Conservation (phyloP, 2,113 vertebrate species). For the Theropithecus gelada region DNA sequence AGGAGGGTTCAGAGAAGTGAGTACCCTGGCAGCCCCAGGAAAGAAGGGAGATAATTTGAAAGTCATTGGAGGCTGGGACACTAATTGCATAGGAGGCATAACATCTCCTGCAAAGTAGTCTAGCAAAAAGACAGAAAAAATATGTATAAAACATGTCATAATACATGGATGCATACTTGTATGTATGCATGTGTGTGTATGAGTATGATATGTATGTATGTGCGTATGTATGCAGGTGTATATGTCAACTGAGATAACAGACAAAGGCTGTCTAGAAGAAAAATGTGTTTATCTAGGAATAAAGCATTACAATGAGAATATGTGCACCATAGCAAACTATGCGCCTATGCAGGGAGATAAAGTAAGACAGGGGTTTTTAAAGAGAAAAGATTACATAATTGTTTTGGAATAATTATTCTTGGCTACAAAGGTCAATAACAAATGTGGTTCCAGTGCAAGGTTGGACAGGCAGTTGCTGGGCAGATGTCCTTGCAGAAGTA, state of each 20-base stretch:
- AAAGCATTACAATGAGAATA: background rate
- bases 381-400: background rate
- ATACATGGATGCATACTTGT: background rate
- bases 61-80: accelerated
- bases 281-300: background rate
- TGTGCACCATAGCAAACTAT: background rate
- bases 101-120: no score
- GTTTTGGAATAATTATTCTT: background rate
- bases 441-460: background rate
- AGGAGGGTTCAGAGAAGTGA: background rate
- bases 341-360: background rate
- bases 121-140: background rate
- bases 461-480: background rate
- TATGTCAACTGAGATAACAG: background rate
- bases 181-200: background rate
- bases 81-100: background rate
- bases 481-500: background rate
- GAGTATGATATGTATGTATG: background rate
- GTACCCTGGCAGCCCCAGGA: background rate
- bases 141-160: background rate
- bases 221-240: background rate
- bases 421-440: background rate
- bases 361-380: background rate
- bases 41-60: background rate
- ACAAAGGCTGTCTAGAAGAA: background rate